These are phyloP conservation scores for Heteractis magnifica DNA, from an alignment of 92 coral and sea anemone genomes.

Conservation along the genomic window DNA sequence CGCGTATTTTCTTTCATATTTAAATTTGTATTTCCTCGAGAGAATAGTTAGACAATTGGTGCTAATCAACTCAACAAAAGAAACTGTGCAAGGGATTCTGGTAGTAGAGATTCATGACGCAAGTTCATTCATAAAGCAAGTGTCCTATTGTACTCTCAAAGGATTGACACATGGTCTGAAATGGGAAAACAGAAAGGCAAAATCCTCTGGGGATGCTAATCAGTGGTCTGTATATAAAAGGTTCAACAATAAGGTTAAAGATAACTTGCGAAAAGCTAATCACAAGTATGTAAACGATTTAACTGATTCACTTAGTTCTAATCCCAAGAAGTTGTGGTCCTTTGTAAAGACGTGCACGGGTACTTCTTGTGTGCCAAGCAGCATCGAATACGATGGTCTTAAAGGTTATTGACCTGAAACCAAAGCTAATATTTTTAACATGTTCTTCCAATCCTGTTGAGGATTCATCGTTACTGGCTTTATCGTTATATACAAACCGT, in stretches of 20 bases:
- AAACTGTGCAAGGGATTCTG: too few relatives aligned
- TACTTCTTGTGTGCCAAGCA: slow-evolving; percentile 26
- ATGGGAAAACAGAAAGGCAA: slow-evolving; percentile 19
- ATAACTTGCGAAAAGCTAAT: slow-evolving; percentile 29
- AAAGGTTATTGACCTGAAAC: slow-evolving; percentile 16
- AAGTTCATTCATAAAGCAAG: too few relatives aligned
- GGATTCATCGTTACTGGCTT: neutral
- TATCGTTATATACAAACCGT: neutral
- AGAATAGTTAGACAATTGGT: too few relatives aligned
- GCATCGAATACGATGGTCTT: slow-evolving; percentile 5
- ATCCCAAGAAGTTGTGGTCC: slow-evolving; percentile 39
- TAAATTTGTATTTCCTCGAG: too few relatives aligned
- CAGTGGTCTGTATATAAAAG: slow-evolving; percentile 18
- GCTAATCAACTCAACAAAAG: too few relatives aligned
- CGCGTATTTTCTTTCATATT: too few relatives aligned
- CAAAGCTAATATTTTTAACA: slow-evolving; percentile 7
- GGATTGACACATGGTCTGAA: too few relatives aligned
- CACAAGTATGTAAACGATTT: slow-evolving; percentile 30
- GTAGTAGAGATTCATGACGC: too few relatives aligned
- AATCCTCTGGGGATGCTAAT: slow-evolving; percentile 38
- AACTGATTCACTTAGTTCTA: slow-evolving; percentile 22
- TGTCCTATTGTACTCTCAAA: too few relatives aligned
- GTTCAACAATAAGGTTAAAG: slow-evolving; percentile 30
- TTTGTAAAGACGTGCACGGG: slow-evolving; percentile 34
- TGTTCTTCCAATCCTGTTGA: neutral